These are phyloP conservation scores for Apotomis turbidana DNA, from an alignment of 2,888 invertebrate species.

Conservation along the genomic window DNA sequence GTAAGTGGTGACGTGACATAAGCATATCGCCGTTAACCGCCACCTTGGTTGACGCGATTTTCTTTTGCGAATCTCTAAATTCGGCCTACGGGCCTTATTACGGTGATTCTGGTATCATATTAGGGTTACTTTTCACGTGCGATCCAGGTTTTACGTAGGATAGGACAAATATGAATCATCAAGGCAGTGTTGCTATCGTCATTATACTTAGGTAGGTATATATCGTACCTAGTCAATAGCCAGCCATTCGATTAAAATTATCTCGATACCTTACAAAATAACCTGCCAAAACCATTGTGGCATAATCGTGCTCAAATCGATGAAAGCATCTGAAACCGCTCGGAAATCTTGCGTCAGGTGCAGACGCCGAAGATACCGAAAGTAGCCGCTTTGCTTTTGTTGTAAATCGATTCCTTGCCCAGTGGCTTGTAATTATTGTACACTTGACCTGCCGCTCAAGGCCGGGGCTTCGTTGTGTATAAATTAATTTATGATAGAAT, in stretches of 20 bases:
- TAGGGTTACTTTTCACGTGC: too few relatives aligned
- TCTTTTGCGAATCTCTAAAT: too few relatives aligned
- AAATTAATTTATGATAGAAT: slow-evolving; percentile 1
- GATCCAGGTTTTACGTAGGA: too few relatives aligned
- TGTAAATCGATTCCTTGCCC: slow-evolving; percentile 27
- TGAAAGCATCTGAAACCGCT: slow-evolving; percentile 12
- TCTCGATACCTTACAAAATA: slow-evolving; percentile 18
- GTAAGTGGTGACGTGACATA: too few relatives aligned
- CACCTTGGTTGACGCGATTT: too few relatives aligned
- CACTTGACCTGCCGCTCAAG: slow-evolving; percentile 40
- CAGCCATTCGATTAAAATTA: not conserved
- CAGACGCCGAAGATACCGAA: slow-evolving; percentile 28
- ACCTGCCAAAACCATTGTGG: slow-evolving; percentile 15
- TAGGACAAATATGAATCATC: too few relatives aligned
- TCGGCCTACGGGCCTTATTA: too few relatives aligned
- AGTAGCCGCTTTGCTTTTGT: slow-evolving; percentile 29
- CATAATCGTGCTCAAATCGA: slow-evolving; percentile 27
- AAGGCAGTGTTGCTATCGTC: too few relatives aligned
- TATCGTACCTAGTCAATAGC: too few relatives aligned
- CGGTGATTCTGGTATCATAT: too few relatives aligned
- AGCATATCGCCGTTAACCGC: too few relatives aligned
- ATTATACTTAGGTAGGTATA: too few relatives aligned
- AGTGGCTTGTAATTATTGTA: slow-evolving; percentile 27
- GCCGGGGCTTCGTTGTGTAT: slow-evolving; percentile 13
- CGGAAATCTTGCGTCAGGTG: slow-evolving; percentile 37